phyloP scores from a whole-genome alignment of 2,888 invertebrate species.

The Parelbella ahira region DNA sequence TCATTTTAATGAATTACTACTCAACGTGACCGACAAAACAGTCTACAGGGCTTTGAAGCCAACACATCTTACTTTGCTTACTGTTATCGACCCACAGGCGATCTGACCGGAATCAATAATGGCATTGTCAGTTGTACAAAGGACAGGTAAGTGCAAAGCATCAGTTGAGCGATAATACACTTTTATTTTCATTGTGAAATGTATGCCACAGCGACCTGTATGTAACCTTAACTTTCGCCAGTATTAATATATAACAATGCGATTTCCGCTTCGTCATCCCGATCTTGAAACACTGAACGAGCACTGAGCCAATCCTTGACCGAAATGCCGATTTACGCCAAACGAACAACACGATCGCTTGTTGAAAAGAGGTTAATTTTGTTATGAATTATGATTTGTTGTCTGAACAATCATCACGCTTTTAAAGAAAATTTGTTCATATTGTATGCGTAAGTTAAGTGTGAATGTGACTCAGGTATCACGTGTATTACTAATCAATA shows the following conservation, averaged over 20 bases:
- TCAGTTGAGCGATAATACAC: slow-evolving; percentile 18
- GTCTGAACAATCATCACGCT: slow-evolving; percentile 32
- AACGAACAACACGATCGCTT: slow-evolving; percentile 4
- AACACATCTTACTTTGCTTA: too few species aligned
- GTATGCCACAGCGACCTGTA: slow-evolving; percentile 43
- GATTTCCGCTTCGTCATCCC: slow-evolving; percentile 52
- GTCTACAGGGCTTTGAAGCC: too few species aligned
- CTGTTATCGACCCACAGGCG: too few species aligned
- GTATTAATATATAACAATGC: slow-evolving; percentile 43
- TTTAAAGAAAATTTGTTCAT: too few species aligned
- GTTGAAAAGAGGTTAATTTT: slow-evolving; percentile 35
- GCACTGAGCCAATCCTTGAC: slow-evolving; percentile 43
- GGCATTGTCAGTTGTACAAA: neutral
- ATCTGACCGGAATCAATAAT: slow-evolving; percentile 1
- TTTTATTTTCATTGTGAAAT: slow-evolving; percentile 34
- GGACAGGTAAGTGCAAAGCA: neutral
- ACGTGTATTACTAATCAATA: too few species aligned
- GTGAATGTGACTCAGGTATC: too few species aligned
- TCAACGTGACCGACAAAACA: too few species aligned
- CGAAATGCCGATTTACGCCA: slow-evolving; percentile 28
- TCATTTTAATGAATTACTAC: too few species aligned
- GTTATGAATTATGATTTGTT: slow-evolving; percentile 13
- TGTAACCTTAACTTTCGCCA: slow-evolving; percentile 64
- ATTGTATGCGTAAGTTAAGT: too few species aligned
- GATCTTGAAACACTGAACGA: slow-evolving; percentile 47